phyloP scores from a whole-genome alignment of 2,797 vertebrate species.

The Crocidura indochinensis region DNA sequence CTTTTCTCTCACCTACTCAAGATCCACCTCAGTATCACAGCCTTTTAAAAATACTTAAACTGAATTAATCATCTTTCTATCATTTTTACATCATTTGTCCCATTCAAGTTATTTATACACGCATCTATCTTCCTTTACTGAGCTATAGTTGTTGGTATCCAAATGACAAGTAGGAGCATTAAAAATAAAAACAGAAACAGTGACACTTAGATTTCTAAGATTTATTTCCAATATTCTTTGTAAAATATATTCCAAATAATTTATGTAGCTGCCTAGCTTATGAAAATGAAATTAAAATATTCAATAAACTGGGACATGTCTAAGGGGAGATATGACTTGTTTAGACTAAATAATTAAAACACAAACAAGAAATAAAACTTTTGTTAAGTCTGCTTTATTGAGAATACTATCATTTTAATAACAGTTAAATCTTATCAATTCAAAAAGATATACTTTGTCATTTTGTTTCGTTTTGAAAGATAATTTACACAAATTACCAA shows the following conservation, averaged over 20 bases:
- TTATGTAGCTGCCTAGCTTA: conserved; percentile 46
- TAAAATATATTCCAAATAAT: conserved; percentile 59
- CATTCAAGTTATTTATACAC: background rate
- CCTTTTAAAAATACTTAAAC: conserved; percentile 15
- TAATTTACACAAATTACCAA: conserved; percentile 64
- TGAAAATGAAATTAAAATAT: conserved; percentile 54
- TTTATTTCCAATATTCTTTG: conserved; percentile 29
- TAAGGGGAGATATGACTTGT: conserved; percentile 60
- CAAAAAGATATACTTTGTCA: conserved; percentile 56
- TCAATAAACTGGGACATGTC: conserved; percentile 56
- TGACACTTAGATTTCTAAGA: conserved; percentile 54
- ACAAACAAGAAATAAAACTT: conserved; percentile 63
- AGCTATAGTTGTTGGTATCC: background rate
- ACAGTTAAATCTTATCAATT: conserved; percentile 64
- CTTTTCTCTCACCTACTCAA: conserved; percentile 20
- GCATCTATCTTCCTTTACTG: background rate
- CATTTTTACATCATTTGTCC: conserved; percentile 5
- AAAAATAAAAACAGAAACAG: conserved; percentile 13
- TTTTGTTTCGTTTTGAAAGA: conserved; percentile 63
- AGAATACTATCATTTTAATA: conserved; percentile 53
- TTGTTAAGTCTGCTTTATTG: conserved; percentile 23
- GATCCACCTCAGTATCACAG: background rate
- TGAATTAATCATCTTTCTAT: conserved; percentile 22
- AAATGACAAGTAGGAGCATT: conserved; percentile 21
- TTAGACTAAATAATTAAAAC: conserved; percentile 56